Evolutionary conservation across 2,888 invertebrate genomes (phyloP).

Genomic region (Papilio gigon): DNA sequence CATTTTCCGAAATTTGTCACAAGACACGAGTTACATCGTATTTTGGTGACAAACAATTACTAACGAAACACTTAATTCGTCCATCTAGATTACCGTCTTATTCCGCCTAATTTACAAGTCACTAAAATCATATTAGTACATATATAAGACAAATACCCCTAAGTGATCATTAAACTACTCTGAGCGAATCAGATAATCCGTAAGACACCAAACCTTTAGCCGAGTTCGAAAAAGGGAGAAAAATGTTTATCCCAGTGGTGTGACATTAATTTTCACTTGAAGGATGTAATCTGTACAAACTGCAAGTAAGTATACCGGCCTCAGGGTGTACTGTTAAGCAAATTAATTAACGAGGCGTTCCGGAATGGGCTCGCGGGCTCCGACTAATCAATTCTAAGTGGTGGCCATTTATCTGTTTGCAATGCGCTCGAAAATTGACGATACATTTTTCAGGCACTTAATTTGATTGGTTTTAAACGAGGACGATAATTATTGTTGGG

Average conservation of each 20-base stretch:
- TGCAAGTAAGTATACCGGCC: slow-evolving; percentile 6
- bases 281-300: slow-evolving; percentile 1
- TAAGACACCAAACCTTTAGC: no score
- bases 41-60: no score
- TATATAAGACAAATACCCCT: no score
- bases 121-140: no score
- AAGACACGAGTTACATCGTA: no score
- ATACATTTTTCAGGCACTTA: slow-evolving; percentile 43
- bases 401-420: slow-evolving; percentile 52
- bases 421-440: slow-evolving; percentile 44
- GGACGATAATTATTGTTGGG: slow-evolving; percentile 24
- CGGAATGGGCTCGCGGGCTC: slow-evolving; percentile 57
- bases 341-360: slow-evolving; percentile 63
- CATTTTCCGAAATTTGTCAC: neutral
- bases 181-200: no score
- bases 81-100: no score
- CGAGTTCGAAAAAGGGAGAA: neutral
- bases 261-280: slow-evolving; percentile 5
- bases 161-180: no score
- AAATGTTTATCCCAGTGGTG: neutral
- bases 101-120: no score
- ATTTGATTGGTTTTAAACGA: slow-evolving; percentile 31
- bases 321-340: slow-evolving; percentile 52
- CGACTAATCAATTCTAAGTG: slow-evolving; percentile 65
- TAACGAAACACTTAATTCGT: no score